These are phyloP conservation scores for Pseudomyrmex dendroicus DNA, from an alignment of 1,140 invertebrate genomes.

Conservation along the genomic window DNA sequence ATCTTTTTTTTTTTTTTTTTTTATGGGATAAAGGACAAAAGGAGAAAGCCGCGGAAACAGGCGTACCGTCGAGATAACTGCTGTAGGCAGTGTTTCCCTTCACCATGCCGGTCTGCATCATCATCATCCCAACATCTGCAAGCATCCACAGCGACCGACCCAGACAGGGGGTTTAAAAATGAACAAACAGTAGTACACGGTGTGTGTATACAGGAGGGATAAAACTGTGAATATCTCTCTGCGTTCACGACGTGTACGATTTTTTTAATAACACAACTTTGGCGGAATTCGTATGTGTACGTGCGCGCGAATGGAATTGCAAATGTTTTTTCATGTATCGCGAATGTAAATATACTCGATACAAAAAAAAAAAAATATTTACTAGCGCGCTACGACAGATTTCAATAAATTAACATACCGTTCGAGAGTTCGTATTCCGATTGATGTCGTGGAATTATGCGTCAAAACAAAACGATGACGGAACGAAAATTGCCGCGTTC, in stretches of 20 bases:
- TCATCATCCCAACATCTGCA: slow-evolving; percentile 97
- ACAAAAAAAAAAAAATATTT: background rate
- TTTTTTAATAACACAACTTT: slow-evolving; percentile 36
- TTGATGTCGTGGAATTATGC: background rate
- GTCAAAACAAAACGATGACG: background rate
- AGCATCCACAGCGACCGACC: slow-evolving; percentile 86
- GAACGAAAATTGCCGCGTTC: background rate
- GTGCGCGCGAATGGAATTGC: slow-evolving; percentile 17
- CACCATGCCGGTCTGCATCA: slow-evolving; percentile 97
- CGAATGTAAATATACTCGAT: background rate
- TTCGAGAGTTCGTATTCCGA: background rate
- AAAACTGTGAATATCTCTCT: slow-evolving; percentile 9
- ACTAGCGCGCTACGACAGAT: background rate
- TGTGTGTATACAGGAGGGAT: slow-evolving; percentile 1
- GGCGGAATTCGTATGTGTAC: slow-evolving; percentile 50
- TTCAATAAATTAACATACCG: slow-evolving; percentile 6
- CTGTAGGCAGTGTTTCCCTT: slow-evolving; percentile 93
- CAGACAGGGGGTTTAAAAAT: slow-evolving; percentile 68
- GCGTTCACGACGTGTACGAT: background rate
- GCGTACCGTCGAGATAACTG: slow-evolving; percentile 92
- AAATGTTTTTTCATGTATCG: background rate
- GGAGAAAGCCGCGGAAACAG: slow-evolving; percentile 75
- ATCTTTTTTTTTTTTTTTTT: background rate
- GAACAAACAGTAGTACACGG: slow-evolving; percentile 25
- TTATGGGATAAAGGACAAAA: slow-evolving; percentile 67